These are phyloP conservation scores for Drosophila arizonae DNA, from an alignment of 1,140 invertebrate species.

Conservation along the genomic window DNA sequence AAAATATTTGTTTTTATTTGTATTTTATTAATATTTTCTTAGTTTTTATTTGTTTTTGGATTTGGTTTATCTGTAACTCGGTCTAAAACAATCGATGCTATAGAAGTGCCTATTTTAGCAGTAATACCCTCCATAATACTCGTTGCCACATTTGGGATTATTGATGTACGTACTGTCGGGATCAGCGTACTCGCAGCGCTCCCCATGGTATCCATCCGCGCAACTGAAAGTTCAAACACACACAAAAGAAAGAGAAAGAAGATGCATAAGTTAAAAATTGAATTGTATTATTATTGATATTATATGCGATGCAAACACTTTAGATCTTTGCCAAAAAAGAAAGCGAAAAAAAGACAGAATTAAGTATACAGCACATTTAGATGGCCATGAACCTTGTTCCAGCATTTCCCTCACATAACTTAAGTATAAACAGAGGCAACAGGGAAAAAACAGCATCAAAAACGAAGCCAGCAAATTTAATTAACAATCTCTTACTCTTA, in stretches of 20 bases:
- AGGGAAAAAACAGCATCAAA: conserved; percentile 34
- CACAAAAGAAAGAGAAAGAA: not conserved
- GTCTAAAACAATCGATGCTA: conserved; percentile 82
- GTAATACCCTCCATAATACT: conserved; percentile 81
- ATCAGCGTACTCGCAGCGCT: conserved; percentile 88
- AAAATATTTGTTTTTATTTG: conserved; percentile 36
- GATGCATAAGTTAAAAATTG: conserved; percentile 16
- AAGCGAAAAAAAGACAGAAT: not conserved
- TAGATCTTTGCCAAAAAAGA: conserved; percentile 4
- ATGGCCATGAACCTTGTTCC: conserved; percentile 67
- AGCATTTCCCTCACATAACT: conserved; percentile 37
- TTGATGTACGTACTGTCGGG: conserved; percentile 82
- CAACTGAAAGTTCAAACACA: conserved; percentile 86
- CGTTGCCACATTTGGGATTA: conserved; percentile 70
- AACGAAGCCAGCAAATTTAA: conserved; percentile 31
- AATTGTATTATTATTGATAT: conserved; percentile 14
- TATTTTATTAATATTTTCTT: conserved; percentile 16
- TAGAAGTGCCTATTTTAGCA: conserved; percentile 83
- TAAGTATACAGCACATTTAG: conserved; percentile 17
- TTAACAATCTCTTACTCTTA: conserved; percentile 23
- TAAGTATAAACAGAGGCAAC: conserved; percentile 45
- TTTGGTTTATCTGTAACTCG: conserved; percentile 45
- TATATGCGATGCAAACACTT: conserved; percentile 29
- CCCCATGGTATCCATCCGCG: conserved; percentile 91
- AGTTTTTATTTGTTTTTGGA: conserved; percentile 25